Evolutionary conservation across 2,888 invertebrate species (phyloP).

Genomic region (Tinea pellionella): DNA sequence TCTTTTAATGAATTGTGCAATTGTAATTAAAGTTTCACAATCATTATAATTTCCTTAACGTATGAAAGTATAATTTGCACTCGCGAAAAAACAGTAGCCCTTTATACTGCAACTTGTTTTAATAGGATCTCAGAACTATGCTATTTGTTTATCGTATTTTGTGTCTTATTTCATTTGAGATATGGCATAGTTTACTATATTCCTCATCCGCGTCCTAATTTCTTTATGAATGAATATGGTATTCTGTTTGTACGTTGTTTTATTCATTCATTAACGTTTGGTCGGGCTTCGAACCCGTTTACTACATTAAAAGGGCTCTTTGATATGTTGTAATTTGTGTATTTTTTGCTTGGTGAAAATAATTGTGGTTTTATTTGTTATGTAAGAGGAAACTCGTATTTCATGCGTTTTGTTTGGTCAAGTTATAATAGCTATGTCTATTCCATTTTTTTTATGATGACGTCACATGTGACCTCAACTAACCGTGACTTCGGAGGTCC

Average conservation of each 20-base stretch:
- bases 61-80: neutral
- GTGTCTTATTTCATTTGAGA: neutral
- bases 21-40: too few relatives aligned
- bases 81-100: neutral
- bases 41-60: too few relatives aligned
- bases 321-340: neutral
- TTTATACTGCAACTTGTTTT: neutral
- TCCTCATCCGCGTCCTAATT: neutral
- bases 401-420: neutral
- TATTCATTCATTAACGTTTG: conserved; percentile 16
- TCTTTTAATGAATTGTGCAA: too few relatives aligned
- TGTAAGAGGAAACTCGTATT: neutral
- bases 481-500: too few relatives aligned
- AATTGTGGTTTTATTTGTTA: neutral
- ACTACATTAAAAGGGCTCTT: conserved; percentile 2
- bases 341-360: neutral
- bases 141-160: neutral
- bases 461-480: too few relatives aligned
- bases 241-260: conserved; percentile 16
- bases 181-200: neutral
- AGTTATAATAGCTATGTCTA: too few relatives aligned
- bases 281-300: conserved; percentile 11
- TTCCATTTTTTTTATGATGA: too few relatives aligned
- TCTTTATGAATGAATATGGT: conserved; percentile 26
- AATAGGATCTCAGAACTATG: neutral